Base-by-base conservation (phyloP, 2,113 vertebrate species). In the Phodopus roborovskii region DNA sequence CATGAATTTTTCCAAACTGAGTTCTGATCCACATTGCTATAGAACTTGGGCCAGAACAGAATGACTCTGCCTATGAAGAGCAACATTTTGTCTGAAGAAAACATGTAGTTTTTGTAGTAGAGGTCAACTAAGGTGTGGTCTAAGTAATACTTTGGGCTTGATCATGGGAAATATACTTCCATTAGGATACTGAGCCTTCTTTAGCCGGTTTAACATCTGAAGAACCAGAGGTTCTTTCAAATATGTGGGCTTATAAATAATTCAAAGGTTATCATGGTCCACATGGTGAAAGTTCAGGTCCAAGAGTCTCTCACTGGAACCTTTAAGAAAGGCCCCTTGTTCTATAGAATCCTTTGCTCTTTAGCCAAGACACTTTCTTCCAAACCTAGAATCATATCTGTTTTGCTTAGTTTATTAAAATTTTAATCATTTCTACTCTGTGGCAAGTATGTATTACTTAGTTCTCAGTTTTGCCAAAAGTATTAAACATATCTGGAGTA, bases 381-480 rank as follows among this genome's bases (percentile, higher is more conserved):
- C 33, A 96, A 86, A 92, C 62, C 42, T 92, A 68, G 4, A 58
- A 1, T 91, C 24, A 45, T 56, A 7, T 77, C 58, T 90, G 26
- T 26, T 75, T 81, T 79, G 66, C 64, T 45, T 45, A 39, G 1
- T 73, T 50, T 88, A 30, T 82, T 58, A 64, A 64, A 33, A 71
- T 58, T 53, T 82, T 77, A 78, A 60, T 81, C 20, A 45, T 66
- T 83, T 88, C 48, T 88, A 75, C n/a, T 68, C 20, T 24, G 60
- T 70, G 30, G 11, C 58, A 75, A 87, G 24, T 15, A 68, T 73
- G 19, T 24, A 60, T 73, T 90, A 5, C 22, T 90, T 56, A 83
- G 53, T 96, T 93, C 8, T 9, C 26, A 73, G 39, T 79, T 90
- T 94, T 87, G 13, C 73, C 56, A 56, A 66, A 94, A 77, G 50